Base-by-base conservation (phyloP, 2,888 invertebrate species). In the Tetropium fuscum region DNA sequence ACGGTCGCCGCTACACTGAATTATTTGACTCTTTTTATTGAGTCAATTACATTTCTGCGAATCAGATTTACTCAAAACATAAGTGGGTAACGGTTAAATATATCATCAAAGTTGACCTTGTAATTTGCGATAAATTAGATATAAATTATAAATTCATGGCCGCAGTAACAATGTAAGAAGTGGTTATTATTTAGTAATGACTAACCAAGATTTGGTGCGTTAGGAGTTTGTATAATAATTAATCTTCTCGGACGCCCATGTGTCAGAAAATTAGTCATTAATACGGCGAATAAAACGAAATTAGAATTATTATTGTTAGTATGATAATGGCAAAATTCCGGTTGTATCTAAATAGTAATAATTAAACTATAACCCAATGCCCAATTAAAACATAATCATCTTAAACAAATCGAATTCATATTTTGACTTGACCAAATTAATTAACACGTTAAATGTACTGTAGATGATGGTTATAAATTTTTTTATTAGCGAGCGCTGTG, bases 41-140 rank as follows among this genome's bases (percentile, higher is more conserved):
- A 44, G 27, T 16, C 15, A 44, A 44, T 44, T 44, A 18, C 44
- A 38, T 49, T 60, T 60, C 59, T 55, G 44, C 59, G 59, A 60
- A 60, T 43, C 16, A 36, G 49, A 60, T 60, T 60, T 49, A 49
- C 48, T 34, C 53, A 48, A 54, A 51, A 36, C 44, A 44, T 34
- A 49, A 54, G 53, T 53, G 48, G 48, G n/a, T 44, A 32, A 11
- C 45, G 16, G 47, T 48, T 57, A 51, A 27, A 44, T 22, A 15
- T 36, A 51, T 56, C 53, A 57, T 57, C 61, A 58, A 58, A 54
- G 49, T 15, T 54, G 58, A 54, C 61, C 58, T 61, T 53, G 56
- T 44, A 49, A 61, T 58, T 61, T 49, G 61, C 15, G 61, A 45
- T 61, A 61, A 61, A 61, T 61, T 61, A 58, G 49, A 38, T 34